Conservation (phyloP, 1,140 invertebrate species). For the Polypedilum vanderplanki region DNA sequence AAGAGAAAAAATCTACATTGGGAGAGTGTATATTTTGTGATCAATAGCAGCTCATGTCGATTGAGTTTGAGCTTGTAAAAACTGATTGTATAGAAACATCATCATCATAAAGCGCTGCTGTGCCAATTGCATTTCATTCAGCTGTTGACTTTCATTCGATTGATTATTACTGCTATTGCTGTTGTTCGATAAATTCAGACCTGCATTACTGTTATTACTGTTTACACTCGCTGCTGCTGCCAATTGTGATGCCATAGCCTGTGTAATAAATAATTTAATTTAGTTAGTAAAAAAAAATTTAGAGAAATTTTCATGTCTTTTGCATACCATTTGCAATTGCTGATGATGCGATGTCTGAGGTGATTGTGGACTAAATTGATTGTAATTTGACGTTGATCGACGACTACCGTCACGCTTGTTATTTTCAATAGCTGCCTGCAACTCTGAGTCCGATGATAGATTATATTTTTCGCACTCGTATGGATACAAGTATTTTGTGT, state of each 20-base stretch:
- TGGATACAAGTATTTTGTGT: slow-evolving; percentile 99
- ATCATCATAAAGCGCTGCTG: slow-evolving; percentile 16
- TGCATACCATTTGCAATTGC: not conserved
- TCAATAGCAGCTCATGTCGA: not conserved
- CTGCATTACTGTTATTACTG: not conserved
- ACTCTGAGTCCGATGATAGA: slow-evolving; percentile 82
- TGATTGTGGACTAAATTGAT: slow-evolving; percentile 19
- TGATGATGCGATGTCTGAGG: not conserved
- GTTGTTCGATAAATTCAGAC: not conserved
- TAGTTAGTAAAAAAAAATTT: not conserved
- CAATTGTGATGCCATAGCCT: not conserved
- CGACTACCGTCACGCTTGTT: slow-evolving; percentile 93
- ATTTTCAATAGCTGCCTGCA: slow-evolving; percentile 97
- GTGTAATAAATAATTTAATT: not conserved
- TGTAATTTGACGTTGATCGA: slow-evolving; percentile 22
- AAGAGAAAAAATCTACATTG: not conserved
- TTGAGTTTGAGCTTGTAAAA: not conserved
- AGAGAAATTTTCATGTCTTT: not conserved
- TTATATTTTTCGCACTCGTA: slow-evolving; percentile 96
- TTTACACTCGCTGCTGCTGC: not conserved
- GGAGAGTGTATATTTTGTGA: not conserved
- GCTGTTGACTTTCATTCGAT: not conserved
- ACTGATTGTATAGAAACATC: slow-evolving; percentile 21
- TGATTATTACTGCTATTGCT: not conserved
- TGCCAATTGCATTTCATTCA: slow-evolving; percentile 24